phyloP scores from a whole-genome alignment of 2,113 vertebrate species.

The Caranx melampygus region DNA sequence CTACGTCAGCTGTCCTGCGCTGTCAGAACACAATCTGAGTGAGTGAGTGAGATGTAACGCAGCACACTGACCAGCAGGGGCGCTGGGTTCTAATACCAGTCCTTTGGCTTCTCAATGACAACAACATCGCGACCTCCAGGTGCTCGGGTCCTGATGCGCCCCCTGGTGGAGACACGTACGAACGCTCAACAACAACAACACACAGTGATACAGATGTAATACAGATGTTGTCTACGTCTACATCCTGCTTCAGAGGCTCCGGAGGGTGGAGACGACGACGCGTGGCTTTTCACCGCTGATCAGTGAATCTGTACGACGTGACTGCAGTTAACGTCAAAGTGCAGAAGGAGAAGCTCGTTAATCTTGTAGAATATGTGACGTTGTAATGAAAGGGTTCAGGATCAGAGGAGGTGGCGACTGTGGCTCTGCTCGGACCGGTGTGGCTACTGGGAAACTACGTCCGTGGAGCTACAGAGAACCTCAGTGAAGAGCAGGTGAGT shows the following conservation, averaged over 20 bases:
- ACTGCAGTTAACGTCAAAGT: too few species aligned
- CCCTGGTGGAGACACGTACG: not conserved
- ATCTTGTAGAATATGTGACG: too few species aligned
- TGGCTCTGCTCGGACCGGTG: conserved; percentile 26
- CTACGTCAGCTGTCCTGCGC: too few species aligned
- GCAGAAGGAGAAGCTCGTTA: too few species aligned
- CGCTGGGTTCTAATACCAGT: not conserved
- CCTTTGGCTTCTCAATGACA: not conserved
- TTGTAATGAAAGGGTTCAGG: not conserved
- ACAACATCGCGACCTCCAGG: not conserved
- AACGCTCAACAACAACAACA: not conserved
- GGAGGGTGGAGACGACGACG: too few species aligned
- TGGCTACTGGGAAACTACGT: conserved; percentile 58
- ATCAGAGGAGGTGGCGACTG: not conserved
- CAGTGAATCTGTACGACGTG: too few species aligned
- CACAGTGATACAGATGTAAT: not conserved
- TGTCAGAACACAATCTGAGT: too few species aligned
- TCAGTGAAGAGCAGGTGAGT: not conserved
- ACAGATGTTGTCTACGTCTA: too few species aligned
- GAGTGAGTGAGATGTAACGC: not conserved
- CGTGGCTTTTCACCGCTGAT: too few species aligned
- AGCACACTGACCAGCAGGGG: not conserved
- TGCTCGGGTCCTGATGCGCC: not conserved
- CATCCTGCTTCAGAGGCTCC: too few species aligned
- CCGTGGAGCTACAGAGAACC: conserved; percentile 38